Percentiles rank a stretch among this genome's conserved stretches.
These are phyloP conservation scores for Rhinichthys osculus DNA, from an alignment of 2,797 vertebrate species.

Conservation along the genomic window DNA sequence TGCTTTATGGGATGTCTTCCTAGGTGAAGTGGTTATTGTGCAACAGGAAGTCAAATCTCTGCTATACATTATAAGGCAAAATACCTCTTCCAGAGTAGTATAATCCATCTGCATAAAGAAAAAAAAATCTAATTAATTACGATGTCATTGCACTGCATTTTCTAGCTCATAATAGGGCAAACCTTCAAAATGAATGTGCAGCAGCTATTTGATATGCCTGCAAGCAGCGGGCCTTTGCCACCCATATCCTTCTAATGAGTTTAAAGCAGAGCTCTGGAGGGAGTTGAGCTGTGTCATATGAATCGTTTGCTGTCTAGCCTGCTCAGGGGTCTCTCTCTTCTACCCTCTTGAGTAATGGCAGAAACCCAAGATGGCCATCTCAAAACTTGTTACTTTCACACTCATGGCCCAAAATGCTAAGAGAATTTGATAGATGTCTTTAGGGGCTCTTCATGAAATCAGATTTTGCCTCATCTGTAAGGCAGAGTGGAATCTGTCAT, in stretches of 20 bases:
- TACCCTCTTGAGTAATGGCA: slow-evolving; percentile 21
- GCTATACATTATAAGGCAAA: slow-evolving; percentile 59
- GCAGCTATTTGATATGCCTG: slow-evolving; percentile 62
- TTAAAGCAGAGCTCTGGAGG: slow-evolving; percentile 58
- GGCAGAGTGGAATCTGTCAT: background rate
- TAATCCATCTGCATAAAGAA: slow-evolving; percentile 51
- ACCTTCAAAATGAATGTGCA: slow-evolving; percentile 59
- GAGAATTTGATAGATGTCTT: slow-evolving; percentile 30
- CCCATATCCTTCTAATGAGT: slow-evolving; percentile 64
- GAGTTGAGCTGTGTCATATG: slow-evolving; percentile 50
- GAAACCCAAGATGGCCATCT: slow-evolving; percentile 33
- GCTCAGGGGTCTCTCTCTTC: slow-evolving; percentile 4
- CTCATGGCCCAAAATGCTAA: slow-evolving; percentile 1
- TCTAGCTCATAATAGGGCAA: slow-evolving; percentile 56
- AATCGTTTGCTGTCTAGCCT: slow-evolving; percentile 35
- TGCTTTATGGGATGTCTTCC: slow-evolving; percentile 8
- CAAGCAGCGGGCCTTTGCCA: slow-evolving; percentile 54
- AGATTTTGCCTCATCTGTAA: slow-evolving; percentile 1
- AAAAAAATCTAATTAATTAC: slow-evolving; percentile 56
- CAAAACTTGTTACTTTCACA: slow-evolving; percentile 43
- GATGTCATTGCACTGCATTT: slow-evolving; percentile 56
- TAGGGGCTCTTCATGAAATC: slow-evolving; percentile 13
- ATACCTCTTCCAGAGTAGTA: slow-evolving; percentile 38
- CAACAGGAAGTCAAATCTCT: slow-evolving; percentile 55
- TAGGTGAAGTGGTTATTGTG: slow-evolving; percentile 39